Evolutionary conservation across 2,113 vertebrate genomes (phyloP).

Genomic region (Triplophysa rosa): DNA sequence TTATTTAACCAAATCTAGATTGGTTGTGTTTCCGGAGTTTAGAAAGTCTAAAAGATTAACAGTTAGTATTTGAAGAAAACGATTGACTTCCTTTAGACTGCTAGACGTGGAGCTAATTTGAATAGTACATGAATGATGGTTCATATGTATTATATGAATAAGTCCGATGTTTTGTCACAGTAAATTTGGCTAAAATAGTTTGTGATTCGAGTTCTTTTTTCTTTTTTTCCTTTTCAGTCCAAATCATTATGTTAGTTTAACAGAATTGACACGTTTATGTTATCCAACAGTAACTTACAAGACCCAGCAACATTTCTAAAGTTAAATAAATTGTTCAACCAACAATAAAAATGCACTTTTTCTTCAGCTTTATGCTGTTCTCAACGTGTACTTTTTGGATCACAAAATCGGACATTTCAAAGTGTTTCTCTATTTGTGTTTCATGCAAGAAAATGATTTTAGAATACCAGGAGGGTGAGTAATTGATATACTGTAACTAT

Average conservation of each 20-base stretch:
- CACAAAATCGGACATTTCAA: too few relatives aligned
- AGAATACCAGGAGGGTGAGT: neutral
- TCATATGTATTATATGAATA: slow-evolving; percentile 44
- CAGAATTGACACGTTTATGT: neutral
- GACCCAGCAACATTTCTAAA: too few relatives aligned
- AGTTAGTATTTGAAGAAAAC: slow-evolving; percentile 19
- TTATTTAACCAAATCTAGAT: slow-evolving; percentile 37
- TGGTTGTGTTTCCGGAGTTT: slow-evolving; percentile 37
- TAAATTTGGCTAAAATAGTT: slow-evolving; percentile 43
- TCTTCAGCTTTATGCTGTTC: too few relatives aligned
- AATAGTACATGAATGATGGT: slow-evolving; percentile 34
- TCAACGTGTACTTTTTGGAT: too few relatives aligned
- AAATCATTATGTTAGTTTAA: neutral
- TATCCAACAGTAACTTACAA: neutral
- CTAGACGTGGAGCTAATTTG: neutral
- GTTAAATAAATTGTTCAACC: too few relatives aligned
- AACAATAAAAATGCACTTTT: too few relatives aligned
- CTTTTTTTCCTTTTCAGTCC: neutral
- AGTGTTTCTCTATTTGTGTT: too few relatives aligned
- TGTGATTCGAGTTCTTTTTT: slow-evolving; percentile 3
- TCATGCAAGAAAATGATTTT: neutral
- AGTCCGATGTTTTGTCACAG: slow-evolving; percentile 30
- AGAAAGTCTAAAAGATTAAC: neutral
- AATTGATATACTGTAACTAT: neutral
- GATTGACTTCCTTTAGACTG: neutral